These are phyloP conservation scores for Emydocephalus ijimae DNA, from an alignment of 2,113 vertebrate species.

Conservation along the genomic window DNA sequence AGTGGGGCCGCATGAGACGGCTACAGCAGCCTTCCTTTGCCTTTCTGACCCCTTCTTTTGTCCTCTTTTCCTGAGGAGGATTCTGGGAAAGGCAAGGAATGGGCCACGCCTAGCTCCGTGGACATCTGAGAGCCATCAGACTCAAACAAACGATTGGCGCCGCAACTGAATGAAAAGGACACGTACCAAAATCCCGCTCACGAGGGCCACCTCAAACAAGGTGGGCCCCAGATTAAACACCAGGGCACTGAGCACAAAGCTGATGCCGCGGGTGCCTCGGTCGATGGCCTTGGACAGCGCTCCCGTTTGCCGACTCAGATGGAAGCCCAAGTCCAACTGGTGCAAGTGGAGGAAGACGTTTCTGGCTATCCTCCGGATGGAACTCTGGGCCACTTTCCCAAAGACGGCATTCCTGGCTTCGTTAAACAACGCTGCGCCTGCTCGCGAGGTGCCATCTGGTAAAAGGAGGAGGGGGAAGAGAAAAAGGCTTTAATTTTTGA, in stretches of 20 bases:
- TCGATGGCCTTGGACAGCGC: conserved; percentile 97
- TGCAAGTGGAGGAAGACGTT: conserved; percentile 97
- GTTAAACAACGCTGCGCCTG: conserved; percentile 88
- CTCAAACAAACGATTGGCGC: neutral
- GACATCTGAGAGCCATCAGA: neutral
- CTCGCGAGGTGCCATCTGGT: conserved; percentile 88
- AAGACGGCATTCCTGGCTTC: conserved; percentile 96
- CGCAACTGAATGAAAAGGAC: neutral
- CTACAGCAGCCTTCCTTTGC: neutral
- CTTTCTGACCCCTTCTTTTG: neutral
- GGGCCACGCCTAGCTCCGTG: neutral
- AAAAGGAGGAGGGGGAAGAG: conserved; percentile 33
- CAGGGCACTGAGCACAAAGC: conserved; percentile 92
- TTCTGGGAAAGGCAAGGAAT: neutral
- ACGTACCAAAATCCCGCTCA: conserved; percentile 90
- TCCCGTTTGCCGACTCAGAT: conserved; percentile 94
- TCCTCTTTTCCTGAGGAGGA: neutral
- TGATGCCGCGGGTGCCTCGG: conserved; percentile 94
- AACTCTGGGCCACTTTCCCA: conserved; percentile 95
- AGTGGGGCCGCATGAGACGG: neutral
- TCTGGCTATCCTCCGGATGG: conserved; percentile 92
- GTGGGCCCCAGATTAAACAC: conserved; percentile 98
- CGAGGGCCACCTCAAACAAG: conserved; percentile 89
- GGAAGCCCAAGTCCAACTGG: conserved; percentile 91
- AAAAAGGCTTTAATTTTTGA: neutral